A percentile compares a stretch with the other conserved stretches of the same genome.
phyloP scores from a whole-genome alignment of 2,797 vertebrate species.

The Spatula versicolor region DNA sequence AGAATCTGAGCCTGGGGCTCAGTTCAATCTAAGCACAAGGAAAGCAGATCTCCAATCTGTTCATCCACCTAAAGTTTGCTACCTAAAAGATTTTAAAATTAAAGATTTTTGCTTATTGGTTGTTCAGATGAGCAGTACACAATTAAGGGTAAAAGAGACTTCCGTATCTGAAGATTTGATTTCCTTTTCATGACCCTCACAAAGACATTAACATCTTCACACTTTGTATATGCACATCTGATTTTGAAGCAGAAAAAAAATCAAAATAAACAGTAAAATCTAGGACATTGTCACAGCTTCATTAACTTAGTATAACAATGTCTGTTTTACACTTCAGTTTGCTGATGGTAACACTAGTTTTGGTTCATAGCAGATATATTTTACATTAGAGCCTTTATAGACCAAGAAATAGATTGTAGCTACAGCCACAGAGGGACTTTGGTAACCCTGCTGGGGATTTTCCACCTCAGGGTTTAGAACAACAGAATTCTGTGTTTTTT shows the following conservation, averaged over 20 bases:
- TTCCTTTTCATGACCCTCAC: not conserved
- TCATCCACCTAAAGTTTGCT: not conserved
- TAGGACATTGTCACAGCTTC: not conserved
- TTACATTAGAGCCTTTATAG: not conserved
- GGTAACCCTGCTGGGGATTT: not conserved
- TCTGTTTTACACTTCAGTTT: not conserved
- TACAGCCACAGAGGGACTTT: not conserved
- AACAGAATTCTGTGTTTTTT: not conserved
- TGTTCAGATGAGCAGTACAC: not conserved
- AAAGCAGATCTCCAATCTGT: conserved; percentile 20
- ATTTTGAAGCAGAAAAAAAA: not conserved
- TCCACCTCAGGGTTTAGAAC: not conserved
- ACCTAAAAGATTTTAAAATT: not conserved
- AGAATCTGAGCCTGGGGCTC: not conserved
- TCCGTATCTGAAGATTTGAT: rapidly evolving
- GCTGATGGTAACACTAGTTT: not conserved
- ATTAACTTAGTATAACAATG: not conserved
- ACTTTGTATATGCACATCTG: not conserved
- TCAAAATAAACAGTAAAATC: not conserved
- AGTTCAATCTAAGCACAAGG: not conserved
- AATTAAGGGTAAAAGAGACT: not conserved
- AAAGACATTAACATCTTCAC: rapidly evolving
- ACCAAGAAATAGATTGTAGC: not conserved
- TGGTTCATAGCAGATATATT: not conserved
- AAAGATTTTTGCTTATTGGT: not conserved